These are phyloP conservation scores for Torymus tubicola DNA, from an alignment of 2,888 invertebrate species.

Conservation along the genomic window DNA sequence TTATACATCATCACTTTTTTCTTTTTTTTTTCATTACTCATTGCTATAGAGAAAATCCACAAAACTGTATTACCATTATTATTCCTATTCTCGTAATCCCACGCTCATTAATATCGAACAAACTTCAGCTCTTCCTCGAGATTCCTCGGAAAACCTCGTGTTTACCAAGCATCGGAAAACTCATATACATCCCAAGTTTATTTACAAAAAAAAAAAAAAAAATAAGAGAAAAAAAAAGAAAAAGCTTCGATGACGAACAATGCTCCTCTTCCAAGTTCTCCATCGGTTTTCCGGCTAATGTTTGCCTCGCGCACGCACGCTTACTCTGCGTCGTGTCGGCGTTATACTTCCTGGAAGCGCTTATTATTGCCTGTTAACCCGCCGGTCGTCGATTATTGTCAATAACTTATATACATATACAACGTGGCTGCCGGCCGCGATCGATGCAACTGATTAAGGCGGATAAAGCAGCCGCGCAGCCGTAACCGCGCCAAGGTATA, in stretches of 20 bases:
- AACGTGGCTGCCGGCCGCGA: neutral
- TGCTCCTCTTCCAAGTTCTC: constrained; percentile 56
- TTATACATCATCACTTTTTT: no score
- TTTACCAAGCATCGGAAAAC: no score
- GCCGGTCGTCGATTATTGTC: constrained; percentile 61
- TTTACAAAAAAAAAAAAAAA: constrained; percentile 51
- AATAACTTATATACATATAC: constrained; percentile 41
- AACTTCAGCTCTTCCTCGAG: no score
- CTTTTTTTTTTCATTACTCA: no score
- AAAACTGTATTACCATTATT: no score
- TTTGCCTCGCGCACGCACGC: constrained; percentile 50
- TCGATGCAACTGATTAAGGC: constrained; percentile 41
- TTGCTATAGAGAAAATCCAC: no score
- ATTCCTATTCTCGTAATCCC: no score
- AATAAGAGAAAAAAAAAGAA: constrained; percentile 55
- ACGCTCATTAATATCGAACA: no score
- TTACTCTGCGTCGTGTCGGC: neutral
- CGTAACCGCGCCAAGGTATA: neutral
- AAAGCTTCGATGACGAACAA: constrained; percentile 58
- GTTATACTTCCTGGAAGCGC: constrained; percentile 63
- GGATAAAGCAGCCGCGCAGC: constrained; percentile 5
- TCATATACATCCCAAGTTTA: neutral
- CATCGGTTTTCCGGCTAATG: constrained; percentile 63
- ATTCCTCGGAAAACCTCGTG: no score
- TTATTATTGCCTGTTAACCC: constrained; percentile 59